Conservation (phyloP, 2,888 invertebrate genomes). For the Cosmorhoe ocellata region DNA sequence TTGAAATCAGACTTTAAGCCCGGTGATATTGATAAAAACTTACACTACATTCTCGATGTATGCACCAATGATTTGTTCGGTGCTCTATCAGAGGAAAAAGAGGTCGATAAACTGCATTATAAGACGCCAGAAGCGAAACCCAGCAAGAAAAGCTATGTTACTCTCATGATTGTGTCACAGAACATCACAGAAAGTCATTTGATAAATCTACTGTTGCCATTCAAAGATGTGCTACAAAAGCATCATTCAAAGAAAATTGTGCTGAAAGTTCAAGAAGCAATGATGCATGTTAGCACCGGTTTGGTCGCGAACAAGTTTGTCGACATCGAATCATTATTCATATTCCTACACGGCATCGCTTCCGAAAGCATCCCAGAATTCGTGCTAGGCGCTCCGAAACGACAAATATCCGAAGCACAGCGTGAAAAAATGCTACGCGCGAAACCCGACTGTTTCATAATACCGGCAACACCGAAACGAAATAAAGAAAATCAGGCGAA, state of each 20-base stretch:
- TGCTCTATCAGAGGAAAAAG: constrained; percentile 93
- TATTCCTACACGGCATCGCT: constrained; percentile 91
- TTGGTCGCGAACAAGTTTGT: constrained; percentile 92
- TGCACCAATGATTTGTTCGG: constrained; percentile 96
- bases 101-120: constrained; percentile 90
- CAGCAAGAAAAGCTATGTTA: constrained; percentile 92
- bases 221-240: constrained; percentile 89
- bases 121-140: constrained; percentile 92
- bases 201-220: constrained; percentile 89
- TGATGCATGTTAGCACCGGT: constrained; percentile 90
- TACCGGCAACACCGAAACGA: constrained; percentile 87
- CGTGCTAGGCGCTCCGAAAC: constrained; percentile 76
- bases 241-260: constrained; percentile 91
- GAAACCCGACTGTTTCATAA: constrained; percentile 89
- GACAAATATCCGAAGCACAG: constrained; percentile 79
- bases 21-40: constrained; percentile 90
- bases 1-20: constrained; percentile 87
- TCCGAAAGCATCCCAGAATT: constrained; percentile 91
- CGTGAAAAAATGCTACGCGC: constrained; percentile 78
- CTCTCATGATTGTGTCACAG: constrained; percentile 90
- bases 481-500: constrained; percentile 84
- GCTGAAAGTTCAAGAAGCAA: constrained; percentile 89
- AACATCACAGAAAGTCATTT: constrained; percentile 90
- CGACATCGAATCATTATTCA: constrained; percentile 86
- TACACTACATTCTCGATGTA: constrained; percentile 90